Evolutionary conservation across 1,140 invertebrate genomes (phyloP), one percentile per base, ranked within the genome.

Genomic region (Drosophila melanica): DNA sequence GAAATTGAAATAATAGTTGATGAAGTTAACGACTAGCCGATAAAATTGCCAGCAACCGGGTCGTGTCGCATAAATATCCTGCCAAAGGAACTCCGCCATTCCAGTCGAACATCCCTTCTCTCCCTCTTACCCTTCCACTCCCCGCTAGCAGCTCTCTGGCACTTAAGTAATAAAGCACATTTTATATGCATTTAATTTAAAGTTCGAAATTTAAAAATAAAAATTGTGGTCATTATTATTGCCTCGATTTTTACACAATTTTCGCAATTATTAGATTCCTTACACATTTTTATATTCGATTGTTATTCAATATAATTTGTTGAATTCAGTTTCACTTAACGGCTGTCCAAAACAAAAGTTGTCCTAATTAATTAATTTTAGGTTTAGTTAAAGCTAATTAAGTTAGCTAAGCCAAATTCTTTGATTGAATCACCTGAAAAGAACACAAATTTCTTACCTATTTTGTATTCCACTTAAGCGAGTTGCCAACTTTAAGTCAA

Each of bases 1-100:
- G 42, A 71, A 71, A 71, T 71, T 71, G 62, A 71, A 71, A 71
- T 66, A 72, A 42, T 57, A 62, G 60, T 64, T 64, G 54, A 73
- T 60, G 48, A 53, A 68, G 70, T 73, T 65, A 72, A 72, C 62
- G 68, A 42, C 68, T 50, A 51, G 33, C 54, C 53, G 69, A 66
- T 66, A 72, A 66, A 72, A 58, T 58, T 59, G 53, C 63, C 70
- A 45, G 55, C 30, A 45, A 60, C 42, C 42, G 64, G 55, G 42
- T 54, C 64, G 64, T 55, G 64, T 68, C 47, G 47, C 63, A 73
- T 67, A 67, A 73, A 67, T 73, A 67, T 67, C 41, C 18, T 18
- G 23, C 4, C 37, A 23, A 23, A 54, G 42, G 63, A 39, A 41
- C 11, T 47, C 47, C n/a, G 47, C n/a, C 45, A 27, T 3, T 48